These are phyloP conservation scores for Eufriesea mexicana DNA, from an alignment of 1,140 invertebrate species.

Conservation along the genomic window DNA sequence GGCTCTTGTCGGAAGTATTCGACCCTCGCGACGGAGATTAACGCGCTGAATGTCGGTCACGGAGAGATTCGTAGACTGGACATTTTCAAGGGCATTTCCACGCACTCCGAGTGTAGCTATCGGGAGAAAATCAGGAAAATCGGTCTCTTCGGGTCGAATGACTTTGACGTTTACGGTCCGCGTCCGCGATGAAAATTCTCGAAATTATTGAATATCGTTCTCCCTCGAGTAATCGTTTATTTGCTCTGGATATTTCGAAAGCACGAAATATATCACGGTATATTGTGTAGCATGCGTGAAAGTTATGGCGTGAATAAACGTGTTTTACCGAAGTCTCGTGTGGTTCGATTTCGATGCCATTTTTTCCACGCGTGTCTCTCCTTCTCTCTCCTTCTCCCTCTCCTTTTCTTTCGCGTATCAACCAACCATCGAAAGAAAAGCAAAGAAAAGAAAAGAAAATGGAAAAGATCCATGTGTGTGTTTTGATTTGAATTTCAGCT, in stretches of 20 bases:
- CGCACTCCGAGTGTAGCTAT: background rate
- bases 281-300: background rate
- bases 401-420: no score
- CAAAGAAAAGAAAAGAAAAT: background rate
- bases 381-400: no score
- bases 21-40: background rate
- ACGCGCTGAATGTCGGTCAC: rapidly evolving
- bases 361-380: no score
- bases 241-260: background rate
- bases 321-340: background rate
- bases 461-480: background rate
- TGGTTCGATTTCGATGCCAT: background rate
- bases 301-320: slow-evolving; percentile 21
- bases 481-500: slow-evolving; percentile 35
- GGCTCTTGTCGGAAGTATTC: slow-evolving; percentile 4
- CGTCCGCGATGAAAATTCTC: background rate
- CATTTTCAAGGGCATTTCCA: background rate
- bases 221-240: background rate
- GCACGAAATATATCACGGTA: background rate
- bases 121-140: background rate
- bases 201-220: background rate
- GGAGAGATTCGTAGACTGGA: no score
- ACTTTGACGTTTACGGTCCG: background rate
- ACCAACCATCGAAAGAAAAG: no score
- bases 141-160: background rate